A percentile compares a stretch with the other conserved stretches of the same genome.
Conservation (phyloP, 2,888 invertebrate species). For the Hydraecia micacea region DNA sequence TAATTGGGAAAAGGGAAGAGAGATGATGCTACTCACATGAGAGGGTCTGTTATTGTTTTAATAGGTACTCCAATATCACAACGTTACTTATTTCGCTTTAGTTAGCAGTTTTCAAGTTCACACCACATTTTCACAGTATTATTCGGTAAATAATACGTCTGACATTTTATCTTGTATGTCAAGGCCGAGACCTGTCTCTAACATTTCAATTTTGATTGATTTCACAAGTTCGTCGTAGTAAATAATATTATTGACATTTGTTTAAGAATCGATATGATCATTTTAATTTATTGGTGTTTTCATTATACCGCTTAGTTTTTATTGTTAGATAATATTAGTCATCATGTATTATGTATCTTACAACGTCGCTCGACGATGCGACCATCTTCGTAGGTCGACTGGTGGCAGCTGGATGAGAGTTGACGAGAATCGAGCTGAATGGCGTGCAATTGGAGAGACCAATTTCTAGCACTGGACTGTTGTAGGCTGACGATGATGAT, state of each 20-base stretch:
- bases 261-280: slow-evolving; percentile 9
- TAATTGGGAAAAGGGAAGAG: too few relatives aligned
- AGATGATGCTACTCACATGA: not conserved
- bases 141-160: slow-evolving; percentile 14
- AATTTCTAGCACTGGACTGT: too few relatives aligned
- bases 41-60: not conserved
- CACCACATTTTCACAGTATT: not conserved
- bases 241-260: slow-evolving; percentile 29
- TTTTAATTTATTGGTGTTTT: slow-evolving; percentile 15
- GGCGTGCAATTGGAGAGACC: too few relatives aligned
- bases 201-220: slow-evolving; percentile 30
- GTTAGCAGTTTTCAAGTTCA: not conserved
- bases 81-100: not conserved
- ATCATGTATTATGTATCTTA: too few relatives aligned
- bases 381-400: too few relatives aligned
- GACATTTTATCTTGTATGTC: slow-evolving; percentile 30
- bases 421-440: too few relatives aligned
- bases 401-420: too few relatives aligned
- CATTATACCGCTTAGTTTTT: not conserved
- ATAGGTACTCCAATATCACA: not conserved
- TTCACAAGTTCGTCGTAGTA: slow-evolving; percentile 8
- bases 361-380: too few relatives aligned
- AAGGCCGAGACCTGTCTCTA: slow-evolving; percentile 21
- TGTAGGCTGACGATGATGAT: too few relatives aligned
- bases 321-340: not conserved